These are phyloP conservation scores for Abramis brama DNA, from an alignment of 2,113 vertebrate species.

Conservation along the genomic window DNA sequence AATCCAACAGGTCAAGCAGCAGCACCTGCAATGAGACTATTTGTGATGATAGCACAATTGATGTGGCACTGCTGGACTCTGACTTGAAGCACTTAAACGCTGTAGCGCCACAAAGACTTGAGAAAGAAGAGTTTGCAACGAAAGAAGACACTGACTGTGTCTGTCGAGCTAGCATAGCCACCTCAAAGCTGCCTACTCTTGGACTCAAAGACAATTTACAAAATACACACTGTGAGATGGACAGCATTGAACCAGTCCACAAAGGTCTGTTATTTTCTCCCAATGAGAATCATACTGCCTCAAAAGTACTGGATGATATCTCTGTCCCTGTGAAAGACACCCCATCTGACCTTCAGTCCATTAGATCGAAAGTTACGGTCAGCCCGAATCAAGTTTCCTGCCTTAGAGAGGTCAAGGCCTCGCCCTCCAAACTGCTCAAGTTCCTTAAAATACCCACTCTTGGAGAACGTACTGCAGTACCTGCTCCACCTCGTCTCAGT, in stretches of 20 bases:
- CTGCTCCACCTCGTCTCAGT: slow-evolving; percentile 82
- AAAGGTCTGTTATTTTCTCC: slow-evolving; percentile 63
- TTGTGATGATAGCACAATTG: slow-evolving; percentile 35
- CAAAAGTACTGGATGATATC: slow-evolving; percentile 49
- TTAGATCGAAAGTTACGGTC: slow-evolving; percentile 74
- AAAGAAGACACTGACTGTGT: slow-evolving; percentile 49
- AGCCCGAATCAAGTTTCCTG: slow-evolving; percentile 71
- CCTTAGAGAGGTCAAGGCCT: slow-evolving; percentile 56
- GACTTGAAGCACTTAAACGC: slow-evolving; percentile 59
- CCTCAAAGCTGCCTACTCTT: slow-evolving; percentile 65
- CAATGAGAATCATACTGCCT: slow-evolving; percentile 29
- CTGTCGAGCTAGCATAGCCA: slow-evolving; percentile 61
- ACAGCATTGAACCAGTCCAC: slow-evolving; percentile 53
- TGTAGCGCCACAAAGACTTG: slow-evolving; percentile 46
- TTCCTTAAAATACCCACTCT: slow-evolving; percentile 86
- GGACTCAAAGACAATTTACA: slow-evolving; percentile 59
- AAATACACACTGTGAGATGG: slow-evolving; percentile 62
- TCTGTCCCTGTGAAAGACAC: slow-evolving; percentile 63
- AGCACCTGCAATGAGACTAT: slow-evolving; percentile 38
- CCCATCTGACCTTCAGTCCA: slow-evolving; percentile 65
- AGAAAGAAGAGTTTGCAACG: slow-evolving; percentile 51
- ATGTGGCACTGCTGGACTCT: slow-evolving; percentile 40
- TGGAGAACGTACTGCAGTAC: slow-evolving; percentile 75
- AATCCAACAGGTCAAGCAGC: slow-evolving; percentile 42
- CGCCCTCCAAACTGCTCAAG: slow-evolving; percentile 84